Conservation (phyloP, 2,113 vertebrate species). For the Pedionomus torquatus region DNA sequence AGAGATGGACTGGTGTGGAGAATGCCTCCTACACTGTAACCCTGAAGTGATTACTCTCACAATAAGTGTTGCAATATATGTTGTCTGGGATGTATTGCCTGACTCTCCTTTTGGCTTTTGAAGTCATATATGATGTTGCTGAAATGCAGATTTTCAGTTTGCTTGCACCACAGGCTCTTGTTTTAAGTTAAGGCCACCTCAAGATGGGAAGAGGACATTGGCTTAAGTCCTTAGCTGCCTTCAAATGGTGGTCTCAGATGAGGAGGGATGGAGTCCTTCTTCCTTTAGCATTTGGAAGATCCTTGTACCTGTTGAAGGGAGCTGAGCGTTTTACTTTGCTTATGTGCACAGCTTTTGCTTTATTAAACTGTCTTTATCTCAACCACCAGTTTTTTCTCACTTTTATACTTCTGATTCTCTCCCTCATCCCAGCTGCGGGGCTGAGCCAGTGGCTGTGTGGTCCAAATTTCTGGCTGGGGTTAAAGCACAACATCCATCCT, state of each 20-base stretch:
- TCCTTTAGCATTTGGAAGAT: background rate
- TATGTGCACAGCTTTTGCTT: background rate
- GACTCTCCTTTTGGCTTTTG: background rate
- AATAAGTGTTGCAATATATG: background rate
- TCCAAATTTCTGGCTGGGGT: background rate
- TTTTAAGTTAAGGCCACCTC: background rate
- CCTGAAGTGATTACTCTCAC: background rate
- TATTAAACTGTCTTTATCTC: background rate
- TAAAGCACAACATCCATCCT: background rate
- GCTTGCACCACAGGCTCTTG: background rate
- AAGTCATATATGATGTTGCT: accelerated
- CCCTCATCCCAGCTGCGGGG: background rate
- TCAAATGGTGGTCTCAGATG: background rate
- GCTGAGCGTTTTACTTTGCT: background rate
- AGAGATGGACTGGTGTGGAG: background rate
- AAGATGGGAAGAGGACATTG: background rate
- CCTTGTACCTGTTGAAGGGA: background rate
- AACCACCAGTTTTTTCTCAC: background rate
- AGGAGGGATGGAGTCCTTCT: background rate
- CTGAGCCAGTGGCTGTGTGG: background rate
- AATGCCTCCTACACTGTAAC: background rate
- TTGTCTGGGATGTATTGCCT: background rate
- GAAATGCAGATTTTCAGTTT: background rate
- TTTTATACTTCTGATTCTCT: background rate
- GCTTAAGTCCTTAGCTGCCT: background rate